Evolutionary conservation across 2,888 invertebrate genomes (phyloP).

Genomic region (Tipula vernalis): DNA sequence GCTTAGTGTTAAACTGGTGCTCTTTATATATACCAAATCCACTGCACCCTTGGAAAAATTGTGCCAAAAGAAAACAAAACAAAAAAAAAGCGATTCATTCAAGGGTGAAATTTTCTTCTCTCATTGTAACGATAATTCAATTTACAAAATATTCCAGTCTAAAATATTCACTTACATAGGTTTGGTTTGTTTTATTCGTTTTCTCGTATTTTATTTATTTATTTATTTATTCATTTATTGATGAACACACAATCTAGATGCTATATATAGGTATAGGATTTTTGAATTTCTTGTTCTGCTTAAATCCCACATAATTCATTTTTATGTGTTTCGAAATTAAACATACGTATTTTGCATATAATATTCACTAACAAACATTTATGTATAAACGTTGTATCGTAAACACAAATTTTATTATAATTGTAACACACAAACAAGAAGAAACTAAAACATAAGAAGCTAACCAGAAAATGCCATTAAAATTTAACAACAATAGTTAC

Average conservation of each 20-base stretch:
- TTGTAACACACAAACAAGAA: not conserved
- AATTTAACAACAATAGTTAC: not conserved
- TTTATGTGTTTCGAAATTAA: not conserved
- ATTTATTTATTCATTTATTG: not conserved
- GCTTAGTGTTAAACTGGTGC: not conserved
- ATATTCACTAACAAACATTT: not conserved
- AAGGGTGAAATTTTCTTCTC: not conserved
- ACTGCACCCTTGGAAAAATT: not conserved
- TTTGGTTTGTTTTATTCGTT: not conserved
- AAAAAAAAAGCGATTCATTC: not conserved
- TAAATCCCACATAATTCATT: not conserved
- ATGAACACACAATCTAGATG: not conserved
- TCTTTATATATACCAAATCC: not conserved
- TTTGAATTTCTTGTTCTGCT: not conserved
- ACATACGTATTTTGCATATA: not conserved
- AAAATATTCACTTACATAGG: not conserved
- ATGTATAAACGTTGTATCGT: not conserved
- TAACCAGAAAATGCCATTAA: not conserved
- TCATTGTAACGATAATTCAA: not conserved
- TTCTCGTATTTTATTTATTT: not conserved
- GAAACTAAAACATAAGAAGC: not conserved
- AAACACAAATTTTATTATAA: not conserved
- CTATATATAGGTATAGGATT: not conserved
- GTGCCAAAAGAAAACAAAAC: not conserved
- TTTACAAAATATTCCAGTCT: not conserved